phyloP scores from a whole-genome alignment of 92 coral and sea anemone species.

The Metridium senile region DNA sequence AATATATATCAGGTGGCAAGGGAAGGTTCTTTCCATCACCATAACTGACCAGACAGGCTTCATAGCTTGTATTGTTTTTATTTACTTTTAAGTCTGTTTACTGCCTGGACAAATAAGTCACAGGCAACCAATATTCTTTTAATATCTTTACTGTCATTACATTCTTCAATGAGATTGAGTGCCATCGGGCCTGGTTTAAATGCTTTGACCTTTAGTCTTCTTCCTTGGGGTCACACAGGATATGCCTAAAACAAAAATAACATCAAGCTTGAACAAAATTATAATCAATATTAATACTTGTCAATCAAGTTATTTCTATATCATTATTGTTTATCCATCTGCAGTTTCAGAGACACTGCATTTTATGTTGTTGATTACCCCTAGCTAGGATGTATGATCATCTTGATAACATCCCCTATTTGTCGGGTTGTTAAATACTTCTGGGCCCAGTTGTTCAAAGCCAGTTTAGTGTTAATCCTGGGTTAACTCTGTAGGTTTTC shows the following conservation, averaged over 20 bases:
- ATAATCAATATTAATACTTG: not conserved
- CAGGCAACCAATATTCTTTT: not conserved
- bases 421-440: too few relatives aligned
- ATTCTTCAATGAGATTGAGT: not conserved
- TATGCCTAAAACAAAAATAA: constrained; percentile 64
- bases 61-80: not conserved
- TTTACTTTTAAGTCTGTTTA: not conserved
- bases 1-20: too few relatives aligned
- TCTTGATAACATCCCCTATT: too few relatives aligned
- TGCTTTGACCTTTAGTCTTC: constrained; percentile 47
- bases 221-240: constrained; percentile 71
- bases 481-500: too few relatives aligned
- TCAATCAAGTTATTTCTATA: too few relatives aligned
- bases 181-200: not conserved
- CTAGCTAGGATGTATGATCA: too few relatives aligned
- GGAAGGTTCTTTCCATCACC: not conserved
- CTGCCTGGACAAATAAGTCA: not conserved
- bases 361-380: too few relatives aligned
- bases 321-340: too few relatives aligned
- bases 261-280: not conserved
- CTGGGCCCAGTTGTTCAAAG: too few relatives aligned
- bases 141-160: not conserved
- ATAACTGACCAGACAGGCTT: not conserved
- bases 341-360: too few relatives aligned
- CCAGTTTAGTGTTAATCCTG: too few relatives aligned